A percentile compares a stretch with the other conserved stretches of the same genome.
Conservation (phyloP, 2,113 vertebrate genomes). For the Pluvianellus socialis region DNA sequence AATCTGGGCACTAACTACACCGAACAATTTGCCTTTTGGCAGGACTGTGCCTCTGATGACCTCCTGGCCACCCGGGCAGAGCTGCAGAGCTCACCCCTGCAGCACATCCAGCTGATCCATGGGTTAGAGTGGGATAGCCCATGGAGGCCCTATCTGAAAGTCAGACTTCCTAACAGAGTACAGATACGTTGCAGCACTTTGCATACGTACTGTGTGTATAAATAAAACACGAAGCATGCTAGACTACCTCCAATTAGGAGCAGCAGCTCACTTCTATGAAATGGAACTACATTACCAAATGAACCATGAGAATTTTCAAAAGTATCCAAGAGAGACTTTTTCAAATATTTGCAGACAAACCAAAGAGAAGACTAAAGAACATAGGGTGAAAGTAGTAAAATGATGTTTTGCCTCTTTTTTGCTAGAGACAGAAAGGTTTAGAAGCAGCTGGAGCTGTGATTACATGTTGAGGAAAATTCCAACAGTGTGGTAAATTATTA, state of each 20-base stretch:
- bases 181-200: background rate
- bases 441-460: conserved; percentile 60
- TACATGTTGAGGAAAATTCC: conserved; percentile 61
- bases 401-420: background rate
- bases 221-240: conserved; percentile 16
- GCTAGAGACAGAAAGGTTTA: background rate
- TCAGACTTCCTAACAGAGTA: background rate
- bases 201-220: background rate
- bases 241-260: background rate
- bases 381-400: background rate
- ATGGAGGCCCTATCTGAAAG: background rate
- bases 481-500: conserved; percentile 71
- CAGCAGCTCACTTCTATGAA: background rate
- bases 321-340: background rate
- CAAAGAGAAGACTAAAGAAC: background rate
- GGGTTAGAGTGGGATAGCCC: background rate
- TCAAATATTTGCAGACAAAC: conserved; percentile 15
- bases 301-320: background rate
- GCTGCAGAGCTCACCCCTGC: background rate
- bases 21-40: background rate
- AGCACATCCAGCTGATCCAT: background rate
- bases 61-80: background rate
- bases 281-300: background rate
- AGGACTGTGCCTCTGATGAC: background rate
- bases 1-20: background rate